Base-by-base conservation (phyloP, 2,113 vertebrate genomes). In the Gambusia affinis region DNA sequence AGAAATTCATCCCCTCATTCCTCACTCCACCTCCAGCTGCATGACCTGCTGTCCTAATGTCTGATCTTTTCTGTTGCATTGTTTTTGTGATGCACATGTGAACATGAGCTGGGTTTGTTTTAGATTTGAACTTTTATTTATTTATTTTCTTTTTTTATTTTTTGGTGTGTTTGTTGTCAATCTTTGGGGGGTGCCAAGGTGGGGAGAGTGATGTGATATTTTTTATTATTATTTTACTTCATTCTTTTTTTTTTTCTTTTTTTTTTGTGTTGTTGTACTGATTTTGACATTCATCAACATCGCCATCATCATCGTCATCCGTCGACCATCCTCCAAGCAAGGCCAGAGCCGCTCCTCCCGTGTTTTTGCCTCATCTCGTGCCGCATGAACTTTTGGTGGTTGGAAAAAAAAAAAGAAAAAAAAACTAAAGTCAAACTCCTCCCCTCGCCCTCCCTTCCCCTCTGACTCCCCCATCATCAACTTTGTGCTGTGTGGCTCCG, bases 301-400 rank as follows among this genome's bases (percentile, higher is more conserved):
- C 93, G 89, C 93, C 94, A 95, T 91, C 93, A 89, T 93, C 93
- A 89, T 93, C 94, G 94, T 95, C 88, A 95, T 95, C 86, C 85
- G 83, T 85, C 93, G 89, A 92, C 90, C 93, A 91, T 95, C 95
- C 92, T 92, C 90, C 93, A 94, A 93, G 91, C 91, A 90, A 93
- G 93, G 94, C 95, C 90, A 92, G 93, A 91, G 95, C 93, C 94
- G 80, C 87, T 90, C 92, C 95, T 96, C 95, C 92, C 95, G 95
- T 97, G 35, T 96, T 95, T 95, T 96, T 94, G 94, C 95, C 94
- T 96, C 97, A 98, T 97, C 95, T 97, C 96, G 96, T 96, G 95
- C 96, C 96, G 97, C 97, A 98, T 99, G 97, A 97, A 95, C 96
- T 97, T 98, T 98, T 97, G 97, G 96, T 98, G 95, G 92, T 97